phyloP scores from a whole-genome alignment of 2,888 invertebrate genomes.

The Saturnia pavonia region DNA sequence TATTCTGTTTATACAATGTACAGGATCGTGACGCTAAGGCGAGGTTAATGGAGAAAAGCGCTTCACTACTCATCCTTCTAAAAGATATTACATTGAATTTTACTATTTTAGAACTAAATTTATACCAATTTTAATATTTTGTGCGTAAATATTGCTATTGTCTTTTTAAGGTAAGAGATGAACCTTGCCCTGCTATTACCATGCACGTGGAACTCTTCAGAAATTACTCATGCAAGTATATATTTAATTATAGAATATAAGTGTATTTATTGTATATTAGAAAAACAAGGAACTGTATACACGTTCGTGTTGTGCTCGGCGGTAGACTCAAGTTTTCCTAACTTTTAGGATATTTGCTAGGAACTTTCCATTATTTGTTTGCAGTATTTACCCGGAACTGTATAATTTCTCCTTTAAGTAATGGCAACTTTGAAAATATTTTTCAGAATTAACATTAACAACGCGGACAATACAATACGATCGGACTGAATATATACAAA shows the following conservation, averaged over 20 bases:
- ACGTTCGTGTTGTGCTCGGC: too few species aligned
- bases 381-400: background rate
- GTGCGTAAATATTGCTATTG: background rate
- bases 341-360: background rate
- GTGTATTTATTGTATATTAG: too few species aligned
- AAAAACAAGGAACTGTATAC: too few species aligned
- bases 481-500: too few species aligned
- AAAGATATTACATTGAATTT: too few species aligned
- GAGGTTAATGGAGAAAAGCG: background rate
- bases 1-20: background rate
- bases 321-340: too few species aligned
- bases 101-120: too few species aligned
- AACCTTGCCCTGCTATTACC: background rate
- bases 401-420: background rate
- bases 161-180: conserved; percentile 5
- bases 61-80: too few species aligned
- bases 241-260: background rate
- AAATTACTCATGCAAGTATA: background rate
- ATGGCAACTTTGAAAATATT: background rate
- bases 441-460: background rate
- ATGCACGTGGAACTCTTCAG: background rate
- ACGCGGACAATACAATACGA: background rate
- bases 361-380: background rate
- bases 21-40: background rate
- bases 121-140: background rate